Conservation (phyloP, 2,113 vertebrate genomes). For the Rafetus swinhoei region DNA sequence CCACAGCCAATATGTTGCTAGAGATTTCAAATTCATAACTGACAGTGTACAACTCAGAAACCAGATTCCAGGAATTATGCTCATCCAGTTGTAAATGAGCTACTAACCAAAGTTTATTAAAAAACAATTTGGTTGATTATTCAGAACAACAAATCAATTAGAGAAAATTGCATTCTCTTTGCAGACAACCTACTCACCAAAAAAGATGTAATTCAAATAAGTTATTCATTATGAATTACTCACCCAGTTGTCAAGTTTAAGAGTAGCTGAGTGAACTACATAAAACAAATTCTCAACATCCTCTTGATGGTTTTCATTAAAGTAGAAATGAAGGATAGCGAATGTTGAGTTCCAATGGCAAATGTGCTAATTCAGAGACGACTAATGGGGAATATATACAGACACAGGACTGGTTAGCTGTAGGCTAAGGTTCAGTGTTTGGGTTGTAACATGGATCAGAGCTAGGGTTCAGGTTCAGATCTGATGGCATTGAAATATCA, state of each 20-base stretch:
- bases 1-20: not conserved
- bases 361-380: not conserved
- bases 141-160: not conserved
- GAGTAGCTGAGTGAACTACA: not conserved
- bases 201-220: not conserved
- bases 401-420: not conserved
- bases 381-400: not conserved
- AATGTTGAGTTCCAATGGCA: not conserved
- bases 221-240: not conserved
- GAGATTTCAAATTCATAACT: slow-evolving; percentile 2
- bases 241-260: not conserved
- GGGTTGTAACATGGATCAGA: not conserved
- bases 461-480: not conserved
- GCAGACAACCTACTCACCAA: not conserved
- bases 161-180: not conserved
- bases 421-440: not conserved
- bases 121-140: not conserved
- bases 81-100: not conserved
- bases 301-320: not conserved
- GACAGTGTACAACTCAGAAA: not conserved
- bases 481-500: not conserved
- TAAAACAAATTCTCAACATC: not conserved
- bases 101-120: not conserved
- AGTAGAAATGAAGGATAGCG: not conserved
- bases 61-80: not conserved